A percentile compares a stretch with the other conserved stretches of the same genome.
phyloP scores from a whole-genome alignment of 37 sponge, comb jelly and placozoan genomes.

The Petrosia ficiformis region DNA sequence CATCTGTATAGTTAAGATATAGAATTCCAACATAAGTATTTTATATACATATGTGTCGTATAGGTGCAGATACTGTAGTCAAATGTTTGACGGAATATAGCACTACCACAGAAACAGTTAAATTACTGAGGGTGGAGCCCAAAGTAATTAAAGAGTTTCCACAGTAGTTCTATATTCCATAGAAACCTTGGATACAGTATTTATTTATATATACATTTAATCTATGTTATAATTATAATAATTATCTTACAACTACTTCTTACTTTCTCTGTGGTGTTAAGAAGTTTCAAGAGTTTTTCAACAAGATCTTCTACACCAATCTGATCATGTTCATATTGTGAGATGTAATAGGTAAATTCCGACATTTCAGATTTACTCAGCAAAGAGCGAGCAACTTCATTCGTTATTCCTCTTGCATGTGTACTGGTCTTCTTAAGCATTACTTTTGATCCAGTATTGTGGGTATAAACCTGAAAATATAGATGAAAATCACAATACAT shows the following conservation, averaged over 20 bases:
- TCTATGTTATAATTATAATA: background rate
- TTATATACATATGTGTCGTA: too few relatives aligned
- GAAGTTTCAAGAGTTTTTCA: constrained; percentile 42
- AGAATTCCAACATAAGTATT: background rate
- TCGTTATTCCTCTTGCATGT: constrained; percentile 44
- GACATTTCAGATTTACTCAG: constrained; percentile 43
- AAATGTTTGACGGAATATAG: too few relatives aligned
- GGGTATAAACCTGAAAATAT: constrained; percentile 34
- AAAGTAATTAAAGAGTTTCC: too few relatives aligned
- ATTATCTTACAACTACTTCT: background rate
- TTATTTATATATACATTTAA: background rate
- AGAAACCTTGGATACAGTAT: too few relatives aligned
- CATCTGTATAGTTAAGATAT: constrained; percentile 21
- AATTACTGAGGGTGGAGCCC: too few relatives aligned
- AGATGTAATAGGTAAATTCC: constrained; percentile 61
- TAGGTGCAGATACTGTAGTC: too few relatives aligned
- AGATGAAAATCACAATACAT: background rate
- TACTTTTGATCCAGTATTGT: constrained; percentile 57
- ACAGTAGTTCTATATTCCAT: too few relatives aligned
- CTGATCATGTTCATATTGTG: constrained; percentile 54
- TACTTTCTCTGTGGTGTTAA: constrained; percentile 78
- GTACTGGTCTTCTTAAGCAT: constrained; percentile 35
- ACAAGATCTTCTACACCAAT: constrained; percentile 66
- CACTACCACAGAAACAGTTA: background rate
- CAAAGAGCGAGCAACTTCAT: constrained; percentile 51